phyloP scores from a whole-genome alignment of 2,797 vertebrate genomes.

The Channa striata region DNA sequence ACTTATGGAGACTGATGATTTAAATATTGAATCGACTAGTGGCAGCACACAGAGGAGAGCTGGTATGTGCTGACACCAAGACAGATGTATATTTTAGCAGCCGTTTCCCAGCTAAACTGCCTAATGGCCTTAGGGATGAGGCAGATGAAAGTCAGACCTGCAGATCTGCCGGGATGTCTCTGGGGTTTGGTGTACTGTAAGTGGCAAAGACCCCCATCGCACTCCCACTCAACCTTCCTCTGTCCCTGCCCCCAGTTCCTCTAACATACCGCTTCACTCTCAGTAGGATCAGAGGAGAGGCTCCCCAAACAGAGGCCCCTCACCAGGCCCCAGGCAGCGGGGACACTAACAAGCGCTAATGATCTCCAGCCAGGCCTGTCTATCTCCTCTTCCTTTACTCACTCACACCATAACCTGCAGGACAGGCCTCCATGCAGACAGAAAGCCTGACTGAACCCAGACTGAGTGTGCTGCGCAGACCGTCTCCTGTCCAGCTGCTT shows the following conservation, averaged over 20 bases:
- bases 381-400: slow-evolving; percentile 67
- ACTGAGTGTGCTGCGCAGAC: slow-evolving; percentile 2
- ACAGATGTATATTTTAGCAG: slow-evolving; percentile 85
- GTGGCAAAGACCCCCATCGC: slow-evolving; percentile 42
- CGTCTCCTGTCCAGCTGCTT: slow-evolving; percentile 33
- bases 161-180: slow-evolving; percentile 69
- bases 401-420: slow-evolving; percentile 53
- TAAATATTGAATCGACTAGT: slow-evolving; percentile 80
- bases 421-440: slow-evolving; percentile 37
- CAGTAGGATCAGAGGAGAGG: slow-evolving; percentile 63
- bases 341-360: slow-evolving; percentile 80
- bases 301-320: slow-evolving; percentile 61
- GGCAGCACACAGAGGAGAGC: slow-evolving; percentile 56
- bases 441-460: slow-evolving; percentile 36
- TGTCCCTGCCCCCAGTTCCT: slow-evolving; percentile 29
- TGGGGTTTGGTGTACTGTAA: slow-evolving; percentile 61
- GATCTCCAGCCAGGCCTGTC: slow-evolving; percentile 77
- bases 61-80: slow-evolving; percentile 74
- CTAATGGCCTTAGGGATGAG: slow-evolving; percentile 74
- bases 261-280: slow-evolving; percentile 43
- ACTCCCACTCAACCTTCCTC: slow-evolving; percentile 20
- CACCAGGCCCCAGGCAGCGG: slow-evolving; percentile 57
- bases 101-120: slow-evolving; percentile 82
- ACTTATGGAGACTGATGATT: slow-evolving; percentile 73
- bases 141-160: slow-evolving; percentile 77